A percentile compares a stretch with the other conserved stretches of the same genome.
These are phyloP conservation scores for Tadarida brasiliensis DNA, from an alignment of 2,797 vertebrate species.

Conservation along the genomic window DNA sequence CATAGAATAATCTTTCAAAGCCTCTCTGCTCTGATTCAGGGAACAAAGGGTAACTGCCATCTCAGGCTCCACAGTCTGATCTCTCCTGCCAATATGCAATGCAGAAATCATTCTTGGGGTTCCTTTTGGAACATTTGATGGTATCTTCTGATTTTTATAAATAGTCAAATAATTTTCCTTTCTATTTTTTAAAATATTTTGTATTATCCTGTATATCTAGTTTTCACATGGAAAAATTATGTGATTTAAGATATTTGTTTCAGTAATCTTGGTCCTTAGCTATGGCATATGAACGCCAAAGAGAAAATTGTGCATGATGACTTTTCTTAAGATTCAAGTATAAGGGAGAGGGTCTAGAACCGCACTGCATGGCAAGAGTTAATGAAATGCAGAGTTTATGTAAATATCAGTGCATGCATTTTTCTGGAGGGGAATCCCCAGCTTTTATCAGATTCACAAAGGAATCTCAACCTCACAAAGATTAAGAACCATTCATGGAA, in stretches of 20 bases:
- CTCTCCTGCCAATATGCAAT: background rate
- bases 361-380: background rate
- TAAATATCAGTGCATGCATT: background rate
- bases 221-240: constrained; percentile 47
- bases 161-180: background rate
- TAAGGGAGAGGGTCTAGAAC: background rate
- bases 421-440: constrained; percentile 10
- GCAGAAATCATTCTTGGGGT: background rate
- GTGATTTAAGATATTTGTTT: constrained; percentile 12
- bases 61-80: background rate
- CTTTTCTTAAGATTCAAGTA: constrained; percentile 7
- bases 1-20: background rate
- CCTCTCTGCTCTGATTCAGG: background rate
- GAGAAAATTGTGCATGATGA: background rate
- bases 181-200: background rate
- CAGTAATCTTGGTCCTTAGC: background rate
- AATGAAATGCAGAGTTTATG: background rate
- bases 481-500: constrained; percentile 6
- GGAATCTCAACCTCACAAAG: background rate
- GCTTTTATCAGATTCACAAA: constrained; percentile 46
- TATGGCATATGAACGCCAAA: background rate
- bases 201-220: background rate
- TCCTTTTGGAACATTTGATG: background rate
- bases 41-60: background rate
- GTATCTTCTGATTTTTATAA: constrained; percentile 12